Percentiles rank a stretch among this genome's conserved stretches.
Evolutionary conservation across 1,140 invertebrate species (phyloP).

Genomic region (Dolichoris vasculosae): DNA sequence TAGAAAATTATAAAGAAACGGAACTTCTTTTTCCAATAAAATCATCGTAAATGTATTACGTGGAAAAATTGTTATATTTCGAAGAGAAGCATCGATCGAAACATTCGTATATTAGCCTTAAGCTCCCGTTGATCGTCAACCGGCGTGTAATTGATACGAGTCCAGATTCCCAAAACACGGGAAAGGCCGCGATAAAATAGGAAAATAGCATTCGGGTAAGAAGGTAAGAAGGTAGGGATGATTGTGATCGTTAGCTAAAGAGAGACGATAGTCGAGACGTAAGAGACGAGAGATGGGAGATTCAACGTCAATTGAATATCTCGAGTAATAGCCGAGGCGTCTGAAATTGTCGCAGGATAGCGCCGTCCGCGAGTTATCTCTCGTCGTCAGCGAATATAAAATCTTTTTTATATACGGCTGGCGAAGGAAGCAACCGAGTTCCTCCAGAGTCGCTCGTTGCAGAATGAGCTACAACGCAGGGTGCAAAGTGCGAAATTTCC

Average conservation of each 20-base stretch:
- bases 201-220: too few species aligned
- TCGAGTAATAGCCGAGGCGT: conserved; percentile 6
- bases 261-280: background rate
- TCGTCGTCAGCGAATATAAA: conserved; percentile 20
- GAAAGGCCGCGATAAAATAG: too few species aligned
- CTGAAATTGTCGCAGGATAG: conserved; percentile 19
- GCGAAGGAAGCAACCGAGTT: background rate
- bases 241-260: background rate
- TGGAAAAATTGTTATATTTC: too few species aligned
- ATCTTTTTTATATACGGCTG: conserved; percentile 19
- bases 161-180: too few species aligned
- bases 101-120: too few species aligned
- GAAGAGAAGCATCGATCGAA: too few species aligned
- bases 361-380: background rate
- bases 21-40: too few species aligned
- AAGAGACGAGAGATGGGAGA: background rate
- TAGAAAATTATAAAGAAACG: too few species aligned
- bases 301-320: conserved; percentile 22
- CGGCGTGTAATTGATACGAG: too few species aligned
- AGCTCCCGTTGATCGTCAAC: too few species aligned
- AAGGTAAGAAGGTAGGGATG: too few species aligned
- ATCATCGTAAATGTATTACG: too few species aligned
- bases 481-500: conserved; percentile 60
- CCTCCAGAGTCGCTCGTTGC: background rate
- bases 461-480: background rate